Base-by-base conservation (phyloP, 2,888 invertebrate species). In the Drosophila diplacantha region DNA sequence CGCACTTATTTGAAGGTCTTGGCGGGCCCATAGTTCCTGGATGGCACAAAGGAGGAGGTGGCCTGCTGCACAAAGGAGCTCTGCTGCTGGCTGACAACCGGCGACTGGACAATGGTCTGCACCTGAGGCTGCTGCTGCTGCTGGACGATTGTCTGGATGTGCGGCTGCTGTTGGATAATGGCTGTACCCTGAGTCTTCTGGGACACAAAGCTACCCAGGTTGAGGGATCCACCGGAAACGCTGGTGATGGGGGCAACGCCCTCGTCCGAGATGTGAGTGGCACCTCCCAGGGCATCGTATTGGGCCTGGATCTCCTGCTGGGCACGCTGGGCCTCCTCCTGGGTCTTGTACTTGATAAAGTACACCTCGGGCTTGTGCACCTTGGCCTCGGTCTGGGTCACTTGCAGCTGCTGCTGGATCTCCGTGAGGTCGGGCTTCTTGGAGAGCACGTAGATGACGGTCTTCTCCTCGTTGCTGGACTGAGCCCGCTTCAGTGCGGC, bases 391-490 rank as follows among this genome's bases (percentile, higher is more conserved):
- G 62, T 69, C 64, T 84, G 85, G 9, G 62, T 76, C 20, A 77
- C 93, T 57, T 93, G 92, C 35, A 94, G 92, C 6, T 95, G 95
- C 69, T 94, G 92, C 52, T 87, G 86, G 50, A 87, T 77, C 20
- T 85, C 86, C 26, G 74, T 57, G 12, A 84, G 63, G 22, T 88
- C 87, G 44, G 86, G 81, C 69, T 88, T 88, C 79, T 88, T 88
- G 41, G 85, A 83, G 50, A 87, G 78, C 29, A 88, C 88, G 66
- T 88, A 88, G 61, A 88, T 88, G 54, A 88, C 84, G 18, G 88
- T 88, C 74, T 87, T 88, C 61, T 88, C 88, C 75, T 88, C 88
- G 34, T 85, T 86, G 46, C 80, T 70, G 32, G 85, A 73, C 65
- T 86, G 85, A 49, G 84, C 80, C 2, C 78, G 81, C 54, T 83